Evolutionary conservation across 2,113 vertebrate species (phyloP).

Genomic region (Cryptomyrus ogoouensis): DNA sequence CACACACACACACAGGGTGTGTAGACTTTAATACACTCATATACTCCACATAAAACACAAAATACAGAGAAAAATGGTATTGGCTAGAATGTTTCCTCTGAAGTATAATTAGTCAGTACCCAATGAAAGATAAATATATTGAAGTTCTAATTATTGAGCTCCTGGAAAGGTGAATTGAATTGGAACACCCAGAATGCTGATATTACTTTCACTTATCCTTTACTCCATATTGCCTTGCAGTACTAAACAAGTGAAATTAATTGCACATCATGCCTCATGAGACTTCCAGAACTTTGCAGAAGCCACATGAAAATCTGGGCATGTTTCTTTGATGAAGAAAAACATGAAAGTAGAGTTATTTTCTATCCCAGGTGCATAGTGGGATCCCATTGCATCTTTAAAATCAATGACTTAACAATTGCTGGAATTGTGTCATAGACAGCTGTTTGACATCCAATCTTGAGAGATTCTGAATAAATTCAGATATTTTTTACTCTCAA

Average conservation of each 20-base stretch:
- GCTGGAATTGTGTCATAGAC: not conserved
- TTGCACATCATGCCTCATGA: slow-evolving; percentile 24
- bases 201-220: not conserved
- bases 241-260: slow-evolving; percentile 26
- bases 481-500: not conserved
- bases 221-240: slow-evolving; percentile 8
- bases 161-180: not conserved
- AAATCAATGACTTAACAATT: not conserved
- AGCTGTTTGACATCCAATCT: not conserved
- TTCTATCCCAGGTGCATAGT: not conserved
- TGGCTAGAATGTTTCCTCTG: not conserved
- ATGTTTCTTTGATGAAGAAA: slow-evolving; percentile 20
- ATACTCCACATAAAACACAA: not conserved
- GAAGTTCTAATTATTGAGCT: not conserved
- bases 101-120: not conserved
- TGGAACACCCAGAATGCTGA: not conserved
- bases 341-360: not conserved
- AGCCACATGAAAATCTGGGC: slow-evolving; percentile 25
- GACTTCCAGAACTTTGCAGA: not conserved
- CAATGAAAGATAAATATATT: not conserved
- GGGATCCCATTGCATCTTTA: not conserved
- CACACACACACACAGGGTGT: not conserved
- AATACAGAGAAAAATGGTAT: not conserved
- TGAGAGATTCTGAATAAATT: not conserved
- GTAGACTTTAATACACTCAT: not conserved